phyloP scores from a whole-genome alignment of 2,888 invertebrate genomes.

The Chloroclystis v-ata region DNA sequence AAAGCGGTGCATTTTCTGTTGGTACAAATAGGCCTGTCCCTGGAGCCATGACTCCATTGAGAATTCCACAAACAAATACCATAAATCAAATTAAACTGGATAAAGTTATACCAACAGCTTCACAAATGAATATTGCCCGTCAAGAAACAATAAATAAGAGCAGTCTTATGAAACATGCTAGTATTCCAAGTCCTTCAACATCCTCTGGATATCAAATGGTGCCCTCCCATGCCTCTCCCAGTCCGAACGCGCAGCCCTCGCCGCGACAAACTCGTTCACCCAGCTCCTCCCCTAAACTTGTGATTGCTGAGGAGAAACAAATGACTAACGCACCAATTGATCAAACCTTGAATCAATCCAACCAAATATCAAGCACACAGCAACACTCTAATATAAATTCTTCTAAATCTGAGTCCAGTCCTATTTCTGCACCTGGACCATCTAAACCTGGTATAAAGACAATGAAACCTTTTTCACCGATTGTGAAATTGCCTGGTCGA shows the following conservation, averaged over 20 bases:
- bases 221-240: slow-evolving; percentile 45
- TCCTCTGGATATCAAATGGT: slow-evolving; percentile 49
- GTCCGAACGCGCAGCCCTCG: slow-evolving; percentile 53
- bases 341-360: slow-evolving; percentile 58
- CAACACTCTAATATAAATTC: slow-evolving; percentile 49
- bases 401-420: slow-evolving; percentile 51
- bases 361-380: slow-evolving; percentile 66
- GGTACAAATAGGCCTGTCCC: slow-evolving; percentile 49
- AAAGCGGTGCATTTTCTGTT: slow-evolving; percentile 51
- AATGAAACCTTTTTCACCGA: slow-evolving; percentile 47
- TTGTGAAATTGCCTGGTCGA: slow-evolving; percentile 51
- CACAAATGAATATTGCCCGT: slow-evolving; percentile 42
- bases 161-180: slow-evolving; percentile 45
- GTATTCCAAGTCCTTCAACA: slow-evolving; percentile 41
- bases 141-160: slow-evolving; percentile 50
- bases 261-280: slow-evolving; percentile 73
- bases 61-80: slow-evolving; percentile 54
- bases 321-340: slow-evolving; percentile 45
- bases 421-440: slow-evolving; percentile 54
- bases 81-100: slow-evolving; percentile 58
- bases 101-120: slow-evolving; percentile 42
- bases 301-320: slow-evolving; percentile 74
- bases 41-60: slow-evolving; percentile 46
- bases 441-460: slow-evolving; percentile 57
- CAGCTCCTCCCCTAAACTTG: slow-evolving; percentile 72